Evolutionary conservation across 2,113 vertebrate species (phyloP).

Genomic region (Nycticryphes semicollaris): DNA sequence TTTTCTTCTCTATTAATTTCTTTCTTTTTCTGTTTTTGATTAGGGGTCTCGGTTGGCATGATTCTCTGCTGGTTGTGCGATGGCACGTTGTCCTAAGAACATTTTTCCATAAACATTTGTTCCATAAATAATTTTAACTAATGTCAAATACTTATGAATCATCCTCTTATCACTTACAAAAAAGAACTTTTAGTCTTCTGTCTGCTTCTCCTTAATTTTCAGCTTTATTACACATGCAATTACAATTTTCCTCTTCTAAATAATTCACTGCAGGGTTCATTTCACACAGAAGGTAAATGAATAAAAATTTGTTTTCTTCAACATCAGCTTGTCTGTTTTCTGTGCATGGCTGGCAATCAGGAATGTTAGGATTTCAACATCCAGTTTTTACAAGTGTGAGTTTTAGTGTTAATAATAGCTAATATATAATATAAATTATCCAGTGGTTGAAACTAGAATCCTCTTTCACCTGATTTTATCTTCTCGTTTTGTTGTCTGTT

Average conservation of each 20-base stretch:
- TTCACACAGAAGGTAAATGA: constrained; percentile 40
- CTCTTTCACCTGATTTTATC: neutral
- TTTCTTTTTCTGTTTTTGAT: neutral
- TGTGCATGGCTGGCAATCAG: neutral
- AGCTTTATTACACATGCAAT: constrained; percentile 50
- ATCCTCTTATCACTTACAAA: constrained; percentile 46
- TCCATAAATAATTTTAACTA: constrained; percentile 54
- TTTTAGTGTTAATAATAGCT: neutral
- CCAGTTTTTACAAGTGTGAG: neutral
- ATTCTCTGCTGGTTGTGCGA: neutral
- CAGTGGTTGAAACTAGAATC: neutral
- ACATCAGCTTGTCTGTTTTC: constrained; percentile 18
- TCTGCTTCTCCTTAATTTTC: constrained; percentile 56
- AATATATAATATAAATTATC: neutral
- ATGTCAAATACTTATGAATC: constrained; percentile 56
- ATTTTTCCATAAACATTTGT: constrained; percentile 34
- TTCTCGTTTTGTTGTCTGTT: neutral
- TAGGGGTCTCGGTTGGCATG: neutral
- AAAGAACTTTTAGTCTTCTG: constrained; percentile 43
- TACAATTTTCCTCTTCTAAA: constrained; percentile 54
- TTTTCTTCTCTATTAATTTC: neutral
- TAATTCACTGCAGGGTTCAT: constrained; percentile 18
- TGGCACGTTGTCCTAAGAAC: constrained; percentile 10
- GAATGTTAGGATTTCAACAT: neutral
- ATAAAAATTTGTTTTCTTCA: constrained; percentile 47